Evolutionary conservation across 2,888 invertebrate species (phyloP).

Genomic region (Noctua fimbriata): DNA sequence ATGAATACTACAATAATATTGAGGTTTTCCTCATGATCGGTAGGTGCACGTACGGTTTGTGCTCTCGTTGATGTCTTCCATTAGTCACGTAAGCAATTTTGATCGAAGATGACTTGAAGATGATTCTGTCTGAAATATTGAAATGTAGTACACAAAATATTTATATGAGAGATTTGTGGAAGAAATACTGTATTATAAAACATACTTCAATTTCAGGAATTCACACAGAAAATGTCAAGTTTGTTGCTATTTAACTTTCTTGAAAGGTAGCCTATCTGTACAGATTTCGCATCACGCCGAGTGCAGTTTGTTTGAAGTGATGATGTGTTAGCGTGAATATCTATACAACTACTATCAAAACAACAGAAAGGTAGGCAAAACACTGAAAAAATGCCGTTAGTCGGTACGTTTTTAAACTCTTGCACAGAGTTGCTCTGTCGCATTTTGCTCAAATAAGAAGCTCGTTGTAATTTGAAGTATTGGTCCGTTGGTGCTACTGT

Average conservation of each 20-base stretch:
- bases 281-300: background rate
- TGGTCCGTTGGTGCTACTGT: background rate
- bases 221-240: background rate
- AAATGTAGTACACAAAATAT: background rate
- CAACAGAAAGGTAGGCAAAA: background rate
- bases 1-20: slow-evolving; percentile 33
- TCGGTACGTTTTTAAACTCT: background rate
- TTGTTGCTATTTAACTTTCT: background rate
- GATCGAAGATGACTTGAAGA: background rate
- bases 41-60: background rate
- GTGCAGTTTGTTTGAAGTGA: background rate
- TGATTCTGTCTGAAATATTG: slow-evolving; percentile 5
- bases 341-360: background rate
- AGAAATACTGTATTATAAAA: background rate
- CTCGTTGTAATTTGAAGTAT: background rate
- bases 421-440: background rate
- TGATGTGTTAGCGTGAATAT: background rate
- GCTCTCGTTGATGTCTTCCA: slow-evolving; percentile 56
- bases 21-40: slow-evolving; percentile 56
- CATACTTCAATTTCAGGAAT: background rate
- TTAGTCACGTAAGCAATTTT: slow-evolving; percentile 46
- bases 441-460: background rate
- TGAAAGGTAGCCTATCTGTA: background rate
- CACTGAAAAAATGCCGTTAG: background rate
- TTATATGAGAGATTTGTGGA: background rate